Conservation (phyloP, 53 echinoderm and acorn worm species). For the Actinopyga echinites region DNA sequence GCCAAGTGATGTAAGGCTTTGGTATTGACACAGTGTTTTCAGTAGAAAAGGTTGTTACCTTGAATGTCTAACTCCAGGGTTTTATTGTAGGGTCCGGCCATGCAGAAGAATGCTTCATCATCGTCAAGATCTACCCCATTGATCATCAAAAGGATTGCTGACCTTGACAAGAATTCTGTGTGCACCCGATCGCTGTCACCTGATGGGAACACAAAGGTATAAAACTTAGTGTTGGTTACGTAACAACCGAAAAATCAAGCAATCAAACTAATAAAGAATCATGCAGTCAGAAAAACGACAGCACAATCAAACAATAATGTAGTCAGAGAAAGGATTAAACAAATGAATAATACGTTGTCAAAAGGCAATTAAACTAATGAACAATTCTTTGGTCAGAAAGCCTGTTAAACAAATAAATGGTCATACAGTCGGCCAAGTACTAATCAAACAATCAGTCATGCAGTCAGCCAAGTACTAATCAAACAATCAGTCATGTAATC, state of each 20-base stretch:
- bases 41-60: slow-evolving; percentile 34
- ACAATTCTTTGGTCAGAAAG: not conserved
- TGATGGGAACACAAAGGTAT: not conserved
- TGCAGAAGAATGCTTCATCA: slow-evolving; percentile 54
- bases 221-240: too few species aligned
- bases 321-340: too few species aligned
- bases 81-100: slow-evolving; percentile 57
- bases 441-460: too few species aligned
- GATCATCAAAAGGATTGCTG: slow-evolving; percentile 32
- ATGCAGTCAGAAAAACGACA: too few species aligned
- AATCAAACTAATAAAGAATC: not conserved
- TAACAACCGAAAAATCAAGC: not conserved
- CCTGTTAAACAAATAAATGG: too few species aligned
- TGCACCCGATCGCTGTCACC: slow-evolving; percentile 6
- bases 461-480: too few species aligned
- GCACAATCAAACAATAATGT: too few species aligned
- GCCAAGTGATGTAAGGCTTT: too few species aligned
- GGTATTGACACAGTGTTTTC: too few species aligned
- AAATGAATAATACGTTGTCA: too few species aligned
- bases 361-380: not conserved
- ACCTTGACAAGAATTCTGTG: slow-evolving; percentile 18
- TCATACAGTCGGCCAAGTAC: too few species aligned
- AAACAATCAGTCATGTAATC: too few species aligned
- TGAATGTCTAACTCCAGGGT: slow-evolving; percentile 49
- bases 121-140: slow-evolving; percentile 42